Base-by-base conservation (phyloP, 2,797 vertebrate genomes). In the Poecilia gillii region DNA sequence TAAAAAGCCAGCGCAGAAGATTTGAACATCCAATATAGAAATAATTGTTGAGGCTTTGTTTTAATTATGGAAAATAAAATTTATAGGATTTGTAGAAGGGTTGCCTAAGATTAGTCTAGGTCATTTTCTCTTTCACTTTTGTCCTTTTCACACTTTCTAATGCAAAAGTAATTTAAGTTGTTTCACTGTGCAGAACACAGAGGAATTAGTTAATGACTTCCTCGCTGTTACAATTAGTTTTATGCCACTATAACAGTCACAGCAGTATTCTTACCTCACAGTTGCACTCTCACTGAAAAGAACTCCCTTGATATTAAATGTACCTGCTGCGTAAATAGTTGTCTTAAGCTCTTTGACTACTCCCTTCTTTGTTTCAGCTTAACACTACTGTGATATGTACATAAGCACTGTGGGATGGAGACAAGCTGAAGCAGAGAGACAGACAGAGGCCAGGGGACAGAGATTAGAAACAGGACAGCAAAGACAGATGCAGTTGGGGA, bases 401-500 rank as follows among this genome's bases (percentile, higher is more conserved):
- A 89, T 82, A 84, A 91, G 88, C 88, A 77, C 87, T 84, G 84
- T 88, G 84, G 88, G 90, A 89, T 85, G 76, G 87, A 90, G 88
- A 88, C 91, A 87, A 89, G 89, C 90, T 82, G 81, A 86, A 82
- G 83, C 72, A 23, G 49, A 75, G 75, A 88, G 88, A 91, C 88
- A 88, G 90, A 86, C 92, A 88, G 88, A 88, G 88, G 90, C 89
- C 91, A 93, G 91, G 87, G 92, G 92, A 94, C 89, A 89, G 84
- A 93, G 93, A 94, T 94, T 94, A 93, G 90, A 90, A 87, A 81
- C 83, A 89, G 94, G 89, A 91, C 90, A 91, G 93, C 76, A 73
- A 90, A 94, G 94, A 92, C 85, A 87, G 93, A 93, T 93, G 91
- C 85, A 87, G 89, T 87, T 78, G 87, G 85, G 77, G 39, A 80